Percentiles rank a stretch among this genome's conserved stretches.
phyloP scores from a whole-genome alignment of 1,140 invertebrate species.

The Microplitis demolitor region DNA sequence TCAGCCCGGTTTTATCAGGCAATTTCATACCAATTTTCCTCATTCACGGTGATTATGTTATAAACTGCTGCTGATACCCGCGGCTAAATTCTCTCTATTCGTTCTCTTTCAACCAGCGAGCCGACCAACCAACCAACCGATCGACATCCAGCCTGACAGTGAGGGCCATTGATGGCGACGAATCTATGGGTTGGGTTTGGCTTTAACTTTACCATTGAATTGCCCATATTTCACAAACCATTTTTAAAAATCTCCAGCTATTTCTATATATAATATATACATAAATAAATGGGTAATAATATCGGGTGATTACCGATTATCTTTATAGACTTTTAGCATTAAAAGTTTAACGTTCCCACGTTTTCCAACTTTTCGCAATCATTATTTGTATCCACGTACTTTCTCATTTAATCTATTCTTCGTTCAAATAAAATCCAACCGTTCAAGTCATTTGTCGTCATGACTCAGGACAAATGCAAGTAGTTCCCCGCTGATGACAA shows the following conservation, averaged over 20 bases:
- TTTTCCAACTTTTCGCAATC: background rate
- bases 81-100: slow-evolving; percentile 30
- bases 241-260: background rate
- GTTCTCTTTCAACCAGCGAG: slow-evolving; percentile 24
- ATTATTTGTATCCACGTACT: background rate
- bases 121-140: background rate
- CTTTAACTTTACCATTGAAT: background rate
- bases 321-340: background rate
- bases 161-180: no score
- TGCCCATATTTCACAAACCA: background rate
- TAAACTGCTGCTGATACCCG: slow-evolving; percentile 38
- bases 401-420: background rate
- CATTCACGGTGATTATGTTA: slow-evolving; percentile 57
- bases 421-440: background rate
- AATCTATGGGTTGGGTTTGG: no score
- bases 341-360: slow-evolving; percentile 16
- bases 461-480: no score
- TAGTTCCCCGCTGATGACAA: no score
- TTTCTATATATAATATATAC: background rate
- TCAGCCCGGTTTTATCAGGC: slow-evolving; percentile 47
- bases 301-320: background rate
- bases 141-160: no score
- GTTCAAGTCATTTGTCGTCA: no score
- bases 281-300: no score
- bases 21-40: slow-evolving; percentile 63